Base-by-base conservation (phyloP, 2,113 vertebrate genomes). In the Serinus canaria region DNA sequence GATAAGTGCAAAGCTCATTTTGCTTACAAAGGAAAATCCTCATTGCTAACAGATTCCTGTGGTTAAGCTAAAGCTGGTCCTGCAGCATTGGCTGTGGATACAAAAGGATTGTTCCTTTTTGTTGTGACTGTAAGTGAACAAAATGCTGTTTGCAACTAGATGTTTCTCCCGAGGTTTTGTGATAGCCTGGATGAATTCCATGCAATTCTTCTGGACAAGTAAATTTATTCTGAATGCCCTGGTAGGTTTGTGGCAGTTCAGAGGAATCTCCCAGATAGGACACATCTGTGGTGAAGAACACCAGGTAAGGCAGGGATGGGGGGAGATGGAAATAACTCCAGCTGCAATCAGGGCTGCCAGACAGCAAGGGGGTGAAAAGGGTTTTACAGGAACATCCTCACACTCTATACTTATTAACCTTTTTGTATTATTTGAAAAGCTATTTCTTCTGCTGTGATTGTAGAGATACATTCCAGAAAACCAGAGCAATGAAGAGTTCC, bases 21-120 rank as follows among this genome's bases (percentile, higher is more conserved):
- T 98, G 98, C 98, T 98, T 98, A 98, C 97, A 97, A 85, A 97
- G 97, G 97, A 76, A 98, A 98, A 98, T 81, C 77, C 88, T 53
- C 90, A 13, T 58, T 98, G 97, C 97, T 97, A 97, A 98, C 90
- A 96, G 97, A 98, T 98, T 64, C 97, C 98, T 97, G 86, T 79
- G 96, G 95, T 96, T 96, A 97, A 98, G 98, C 99, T 97, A 92
- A 98, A 98, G 98, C 87, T 97, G 22, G 79, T 97, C 95, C 97
- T 98, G 98, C 97, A 93, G 97, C 85, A 69, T 24, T 68, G 89
- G n/a, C 78, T 43, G 59, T 27, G 63, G 75, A 90, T 58, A 95
- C 89, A 95, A 95, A 94, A 96, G 92, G 96, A 97, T 98, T 98
- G 98, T 94, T 97, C 96, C 87, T 96, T 96, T 97, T 98, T 97